phyloP scores from a whole-genome alignment of 2,888 invertebrate species.

The Halocaridina rubra region DNA sequence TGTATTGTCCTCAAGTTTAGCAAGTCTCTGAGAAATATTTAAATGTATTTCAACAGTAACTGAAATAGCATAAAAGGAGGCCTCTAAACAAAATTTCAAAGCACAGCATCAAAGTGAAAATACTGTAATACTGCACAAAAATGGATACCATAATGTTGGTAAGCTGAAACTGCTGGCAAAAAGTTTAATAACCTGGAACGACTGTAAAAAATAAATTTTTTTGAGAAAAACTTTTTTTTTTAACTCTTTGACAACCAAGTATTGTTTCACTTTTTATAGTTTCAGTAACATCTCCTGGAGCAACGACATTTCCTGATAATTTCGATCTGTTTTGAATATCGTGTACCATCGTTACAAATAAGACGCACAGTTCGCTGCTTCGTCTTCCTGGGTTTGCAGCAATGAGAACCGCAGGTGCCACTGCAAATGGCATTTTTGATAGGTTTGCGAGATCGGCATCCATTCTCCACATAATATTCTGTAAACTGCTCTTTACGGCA shows the following conservation, averaged over 20 bases:
- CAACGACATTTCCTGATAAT: slow-evolving; percentile 89
- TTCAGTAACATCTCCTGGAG: slow-evolving; percentile 62
- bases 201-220: neutral
- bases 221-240: neutral
- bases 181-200: too few relatives aligned
- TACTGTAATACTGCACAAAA: too few relatives aligned
- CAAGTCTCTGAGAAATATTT: neutral
- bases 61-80: neutral
- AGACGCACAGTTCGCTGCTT: slow-evolving; percentile 95
- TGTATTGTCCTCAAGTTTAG: slow-evolving; percentile 9
- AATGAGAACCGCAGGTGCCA: slow-evolving; percentile 82
- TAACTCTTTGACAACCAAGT: neutral
- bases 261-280: neutral
- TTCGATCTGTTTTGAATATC: slow-evolving; percentile 95
- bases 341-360: slow-evolving; percentile 90
- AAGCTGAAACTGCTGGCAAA: too few relatives aligned
- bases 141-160: too few relatives aligned
- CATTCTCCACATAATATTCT: slow-evolving; percentile 90
- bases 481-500: slow-evolving; percentile 91
- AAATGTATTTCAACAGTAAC: neutral
- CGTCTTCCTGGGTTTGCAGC: slow-evolving; percentile 92
- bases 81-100: neutral
- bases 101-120: too few relatives aligned
- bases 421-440: slow-evolving; percentile 90
- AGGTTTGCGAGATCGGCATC: slow-evolving; percentile 89